These are phyloP conservation scores for Actinemys pallida DNA, from an alignment of 2,113 vertebrate species.

Conservation along the genomic window DNA sequence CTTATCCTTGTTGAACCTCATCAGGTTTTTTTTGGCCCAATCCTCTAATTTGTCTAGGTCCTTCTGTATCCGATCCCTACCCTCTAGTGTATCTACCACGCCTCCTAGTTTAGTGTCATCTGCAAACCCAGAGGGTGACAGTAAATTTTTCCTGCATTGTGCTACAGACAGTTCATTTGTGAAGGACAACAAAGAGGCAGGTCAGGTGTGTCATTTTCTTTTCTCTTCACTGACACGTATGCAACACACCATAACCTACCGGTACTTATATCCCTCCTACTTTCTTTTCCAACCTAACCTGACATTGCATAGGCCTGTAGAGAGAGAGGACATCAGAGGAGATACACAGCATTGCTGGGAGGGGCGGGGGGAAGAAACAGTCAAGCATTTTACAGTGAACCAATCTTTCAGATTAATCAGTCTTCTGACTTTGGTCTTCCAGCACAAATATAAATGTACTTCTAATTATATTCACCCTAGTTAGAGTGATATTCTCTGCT, in stretches of 20 bases:
- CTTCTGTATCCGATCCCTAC: too few species aligned
- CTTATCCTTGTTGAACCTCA: too few species aligned
- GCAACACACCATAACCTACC: neutral
- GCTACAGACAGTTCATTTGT: neutral
- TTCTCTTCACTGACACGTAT: constrained; percentile 36
- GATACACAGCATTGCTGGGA: constrained; percentile 8
- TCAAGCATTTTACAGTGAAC: neutral
- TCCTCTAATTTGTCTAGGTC: too few species aligned
- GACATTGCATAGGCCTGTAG: neutral
- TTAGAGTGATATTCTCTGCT: constrained; percentile 63
- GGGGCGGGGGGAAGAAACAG: neutral
- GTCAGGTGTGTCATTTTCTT: neutral
- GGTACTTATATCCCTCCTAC: constrained; percentile 11
- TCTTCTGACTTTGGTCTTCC: constrained; percentile 70
- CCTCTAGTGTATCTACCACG: too few species aligned
- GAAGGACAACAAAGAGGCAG: accelerated
- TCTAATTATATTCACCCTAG: constrained; percentile 66
- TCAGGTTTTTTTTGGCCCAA: too few species aligned
- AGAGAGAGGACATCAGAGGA: neutral
- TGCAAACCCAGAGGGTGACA: neutral
- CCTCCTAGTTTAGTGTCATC: too few species aligned
- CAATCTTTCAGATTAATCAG: constrained; percentile 76
- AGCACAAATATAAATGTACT: constrained; percentile 73
- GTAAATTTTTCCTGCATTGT: neutral
- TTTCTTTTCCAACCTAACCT: constrained; percentile 39